A percentile compares a stretch with the other conserved stretches of the same genome.
Conservation (phyloP, 2,888 invertebrate genomes). For the Trypoxylon attenuatum region DNA sequence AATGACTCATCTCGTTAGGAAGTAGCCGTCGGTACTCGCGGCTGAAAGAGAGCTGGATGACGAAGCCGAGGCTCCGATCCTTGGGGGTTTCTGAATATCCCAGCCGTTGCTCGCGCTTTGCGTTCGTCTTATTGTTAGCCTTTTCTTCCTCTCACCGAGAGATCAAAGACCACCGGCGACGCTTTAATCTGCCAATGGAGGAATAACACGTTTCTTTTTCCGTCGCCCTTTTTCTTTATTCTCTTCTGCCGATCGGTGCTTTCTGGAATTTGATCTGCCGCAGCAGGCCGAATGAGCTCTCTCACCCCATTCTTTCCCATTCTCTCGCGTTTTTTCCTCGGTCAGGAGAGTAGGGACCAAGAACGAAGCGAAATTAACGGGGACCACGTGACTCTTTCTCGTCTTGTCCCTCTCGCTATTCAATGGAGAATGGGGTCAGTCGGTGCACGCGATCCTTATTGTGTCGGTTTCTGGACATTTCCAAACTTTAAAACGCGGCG, state of each 20-base stretch:
- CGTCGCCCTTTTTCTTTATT: conserved; percentile 15
- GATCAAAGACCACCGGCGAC: conserved; percentile 54
- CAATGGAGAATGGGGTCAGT: conserved; percentile 44
- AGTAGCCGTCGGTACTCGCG: conserved; percentile 13
- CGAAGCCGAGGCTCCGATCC: too few relatives aligned
- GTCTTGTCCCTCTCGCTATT: conserved; percentile 25
- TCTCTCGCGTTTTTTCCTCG: conserved; percentile 2
- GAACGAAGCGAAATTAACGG: conserved; percentile 42
- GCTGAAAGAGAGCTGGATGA: conserved; percentile 15
- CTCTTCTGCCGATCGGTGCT: conserved; percentile 16
- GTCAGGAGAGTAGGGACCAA: conserved; percentile 1
- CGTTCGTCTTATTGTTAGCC: conserved; percentile 16
- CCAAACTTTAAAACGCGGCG: conserved; percentile 10
- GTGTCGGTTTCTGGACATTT: conserved; percentile 49
- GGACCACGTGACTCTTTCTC: conserved; percentile 54
- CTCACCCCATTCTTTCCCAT: conserved; percentile 14
- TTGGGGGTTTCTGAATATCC: conserved; percentile 20
- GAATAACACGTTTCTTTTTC: conserved; percentile 34
- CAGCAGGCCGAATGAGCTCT: neutral
- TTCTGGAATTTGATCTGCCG: conserved; percentile 18
- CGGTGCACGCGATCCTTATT: conserved; percentile 48
- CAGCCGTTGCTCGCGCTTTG: conserved; percentile 19
- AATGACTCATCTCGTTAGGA: neutral
- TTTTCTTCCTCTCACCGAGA: conserved; percentile 31
- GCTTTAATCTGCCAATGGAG: conserved; percentile 61